Base-by-base conservation (phyloP, 2,888 invertebrate species). In the Rugalucina vietnamica region DNA sequence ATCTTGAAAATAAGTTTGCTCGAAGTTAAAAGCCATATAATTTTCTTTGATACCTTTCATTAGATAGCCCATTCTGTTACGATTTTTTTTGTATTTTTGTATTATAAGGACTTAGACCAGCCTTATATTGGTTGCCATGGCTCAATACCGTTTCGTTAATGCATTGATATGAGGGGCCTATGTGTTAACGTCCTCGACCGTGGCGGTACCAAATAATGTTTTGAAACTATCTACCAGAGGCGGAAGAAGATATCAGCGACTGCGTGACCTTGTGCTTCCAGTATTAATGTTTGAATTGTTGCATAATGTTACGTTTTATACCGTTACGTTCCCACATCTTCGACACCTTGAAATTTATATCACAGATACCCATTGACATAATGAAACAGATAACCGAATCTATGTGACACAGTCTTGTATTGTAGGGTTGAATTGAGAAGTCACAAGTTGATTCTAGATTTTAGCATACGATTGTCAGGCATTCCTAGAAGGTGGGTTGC, bases 181-280 rank as follows among this genome's bases (percentile, higher is more conserved):
- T 39, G 27, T 36, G 14, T 80, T 73, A 18, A 86, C 79, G 79
- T 88, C 88, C 60, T 80, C 79, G 12, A 76, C n/a, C 36, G 86
- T 88, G 0, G 88, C 86, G 14, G 86, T 86, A 0, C 84, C 82
- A 79, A 88, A 86, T 1, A 88, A 49, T 21, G 73, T 75, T 69
- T 79, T 80, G 0, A 82, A 88, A 18, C 84, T 72, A 32, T 78
- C 50, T 4, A 86, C 84, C 10, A 84, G 76, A 70, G 86, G 84
- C 14, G 84, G 82, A 21, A 88, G 77, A 0, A 86, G 39, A 27
- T 80, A 71, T 24, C 84, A 37, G 14, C 76, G 74, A 29, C 69
- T 65, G 37, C 73, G 71, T 18, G 77, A 80, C 5, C 39, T 37
- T 77, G 39, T 60, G 34, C 37, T n/a, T 71, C 71, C 34, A 37